Percentiles rank a stretch among this genome's conserved stretches.
phyloP scores from a whole-genome alignment of 2,797 vertebrate species.

The Circus cinereus region DNA sequence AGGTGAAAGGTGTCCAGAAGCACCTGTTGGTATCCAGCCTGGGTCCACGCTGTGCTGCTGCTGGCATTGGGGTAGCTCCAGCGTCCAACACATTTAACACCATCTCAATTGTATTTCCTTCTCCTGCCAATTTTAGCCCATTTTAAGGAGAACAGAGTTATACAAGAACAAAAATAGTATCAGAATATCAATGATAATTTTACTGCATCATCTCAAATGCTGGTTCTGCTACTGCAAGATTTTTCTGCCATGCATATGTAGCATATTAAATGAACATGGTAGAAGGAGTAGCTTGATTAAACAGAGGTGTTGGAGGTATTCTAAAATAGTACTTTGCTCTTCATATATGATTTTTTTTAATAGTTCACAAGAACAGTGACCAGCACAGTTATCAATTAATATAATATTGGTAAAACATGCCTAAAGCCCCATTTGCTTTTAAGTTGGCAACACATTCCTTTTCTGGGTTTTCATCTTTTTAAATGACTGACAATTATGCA shows the following conservation, averaged over 20 bases:
- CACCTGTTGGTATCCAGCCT: not conserved
- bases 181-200: not conserved
- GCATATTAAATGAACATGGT: not conserved
- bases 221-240: not conserved
- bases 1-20: not conserved
- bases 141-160: not conserved
- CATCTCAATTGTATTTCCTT: not conserved
- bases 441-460: not conserved
- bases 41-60: not conserved
- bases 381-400: not conserved
- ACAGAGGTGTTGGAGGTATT: not conserved
- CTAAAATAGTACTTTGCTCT: not conserved
- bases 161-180: not conserved
- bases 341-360: not conserved
- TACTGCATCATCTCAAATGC: not conserved
- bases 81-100: not conserved
- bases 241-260: not conserved
- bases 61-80: not conserved
- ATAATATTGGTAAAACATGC: not conserved
- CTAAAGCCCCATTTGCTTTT: not conserved
- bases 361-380: not conserved
- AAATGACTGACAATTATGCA: not conserved
- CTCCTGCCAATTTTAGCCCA: not conserved
- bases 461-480: not conserved
- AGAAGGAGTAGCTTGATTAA: not conserved